Evolutionary conservation across 2,888 invertebrate genomes (phyloP).

Genomic region (Leptopilina drosophilae): DNA sequence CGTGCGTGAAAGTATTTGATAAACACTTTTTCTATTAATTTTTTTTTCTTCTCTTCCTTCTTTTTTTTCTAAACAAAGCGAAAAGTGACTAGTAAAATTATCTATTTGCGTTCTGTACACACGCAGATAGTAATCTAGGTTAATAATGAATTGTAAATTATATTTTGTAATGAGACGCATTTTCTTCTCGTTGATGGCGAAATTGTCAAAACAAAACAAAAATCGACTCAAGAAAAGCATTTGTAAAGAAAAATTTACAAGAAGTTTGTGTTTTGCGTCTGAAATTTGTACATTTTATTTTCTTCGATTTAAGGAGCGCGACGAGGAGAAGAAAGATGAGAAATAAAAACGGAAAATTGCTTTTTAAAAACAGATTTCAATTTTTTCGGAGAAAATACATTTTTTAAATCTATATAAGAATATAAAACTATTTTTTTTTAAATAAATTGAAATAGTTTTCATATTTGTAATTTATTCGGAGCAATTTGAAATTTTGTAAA

Average conservation of each 20-base stretch:
- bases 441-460: too few relatives aligned
- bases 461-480: too few relatives aligned
- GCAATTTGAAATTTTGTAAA: not conserved
- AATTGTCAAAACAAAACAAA: not conserved
- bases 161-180: constrained; percentile 38
- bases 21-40: not conserved
- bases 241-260: not conserved
- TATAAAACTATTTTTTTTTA: too few relatives aligned
- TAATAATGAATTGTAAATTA: constrained; percentile 35
- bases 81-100: constrained; percentile 33
- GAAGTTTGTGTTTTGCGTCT: constrained; percentile 19
- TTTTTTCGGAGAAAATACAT: too few relatives aligned
- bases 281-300: constrained; percentile 38
- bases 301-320: constrained; percentile 8
- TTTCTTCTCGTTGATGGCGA: constrained; percentile 32
- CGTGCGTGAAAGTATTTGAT: constrained; percentile 18
- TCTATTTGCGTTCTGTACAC: constrained; percentile 34
- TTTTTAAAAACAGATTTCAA: not conserved
- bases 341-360: constrained; percentile 2
- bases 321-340: constrained; percentile 33
- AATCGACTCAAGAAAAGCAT: too few relatives aligned
- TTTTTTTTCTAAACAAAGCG: not conserved
- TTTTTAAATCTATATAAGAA: too few relatives aligned
- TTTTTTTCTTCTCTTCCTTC: not conserved
- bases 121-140: constrained; percentile 19